Percentiles rank a stretch among this genome's conserved stretches.
These are phyloP conservation scores for Ceramica pisi DNA, from an alignment of 2,888 invertebrate genomes.

Conservation along the genomic window DNA sequence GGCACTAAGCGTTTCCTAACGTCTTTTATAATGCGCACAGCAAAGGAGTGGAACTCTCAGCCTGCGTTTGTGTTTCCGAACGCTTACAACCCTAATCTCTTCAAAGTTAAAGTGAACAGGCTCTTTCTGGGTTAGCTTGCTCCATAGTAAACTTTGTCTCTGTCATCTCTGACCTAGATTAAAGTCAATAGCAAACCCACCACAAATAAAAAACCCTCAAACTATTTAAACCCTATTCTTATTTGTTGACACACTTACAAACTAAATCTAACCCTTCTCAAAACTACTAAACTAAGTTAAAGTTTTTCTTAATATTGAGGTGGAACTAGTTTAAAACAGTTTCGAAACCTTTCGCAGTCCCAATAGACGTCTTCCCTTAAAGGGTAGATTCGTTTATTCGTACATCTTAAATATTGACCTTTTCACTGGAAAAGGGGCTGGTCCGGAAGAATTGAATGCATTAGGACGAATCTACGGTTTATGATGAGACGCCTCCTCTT, in stretches of 20 bases:
- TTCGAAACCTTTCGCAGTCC: slow-evolving; percentile 39
- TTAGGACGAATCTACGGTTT: background rate
- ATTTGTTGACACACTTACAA: slow-evolving; percentile 28
- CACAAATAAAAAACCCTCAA: background rate
- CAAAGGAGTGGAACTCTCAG: too few species aligned
- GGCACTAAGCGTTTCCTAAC: too few species aligned
- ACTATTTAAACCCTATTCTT: slow-evolving; percentile 13
- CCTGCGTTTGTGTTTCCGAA: too few species aligned
- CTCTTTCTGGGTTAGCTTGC: too few species aligned
- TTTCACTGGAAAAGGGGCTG: background rate
- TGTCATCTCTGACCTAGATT: too few species aligned
- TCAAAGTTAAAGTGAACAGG: too few species aligned
- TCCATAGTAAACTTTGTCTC: too few species aligned
- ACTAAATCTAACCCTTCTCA: slow-evolving; percentile 53
- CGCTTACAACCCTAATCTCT: too few species aligned
- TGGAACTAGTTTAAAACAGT: slow-evolving; percentile 53
- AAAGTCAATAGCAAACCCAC: too few species aligned
- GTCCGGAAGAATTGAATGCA: background rate
- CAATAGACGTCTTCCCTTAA: slow-evolving; percentile 10
- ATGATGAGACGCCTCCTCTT: too few species aligned
- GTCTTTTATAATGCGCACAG: too few species aligned
- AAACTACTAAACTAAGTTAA: slow-evolving; percentile 30
- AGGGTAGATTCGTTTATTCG: slow-evolving; percentile 8
- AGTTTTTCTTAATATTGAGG: slow-evolving; percentile 46
- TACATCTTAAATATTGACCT: slow-evolving; percentile 5